Evolutionary conservation across 2,113 vertebrate genomes (phyloP).

Genomic region (Poecilia latipinna): DNA sequence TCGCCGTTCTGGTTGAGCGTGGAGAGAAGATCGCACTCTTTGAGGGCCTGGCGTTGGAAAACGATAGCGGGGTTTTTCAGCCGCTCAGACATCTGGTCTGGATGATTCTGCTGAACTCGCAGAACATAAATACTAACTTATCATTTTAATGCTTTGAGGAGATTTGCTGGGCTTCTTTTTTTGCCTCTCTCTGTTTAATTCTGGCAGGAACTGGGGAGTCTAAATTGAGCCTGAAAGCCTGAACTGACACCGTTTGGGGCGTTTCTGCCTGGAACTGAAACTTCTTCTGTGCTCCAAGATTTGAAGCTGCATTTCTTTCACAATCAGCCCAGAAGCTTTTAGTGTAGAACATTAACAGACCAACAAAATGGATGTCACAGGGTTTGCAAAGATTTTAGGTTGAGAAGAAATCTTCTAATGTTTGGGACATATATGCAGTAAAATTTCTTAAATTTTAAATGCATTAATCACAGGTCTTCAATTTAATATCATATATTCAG

Average conservation of each 20-base stretch:
- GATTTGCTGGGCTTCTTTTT: neutral
- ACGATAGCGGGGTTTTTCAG: constrained; percentile 43
- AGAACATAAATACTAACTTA: constrained; percentile 32
- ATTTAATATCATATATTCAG: no score
- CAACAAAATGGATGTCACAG: neutral
- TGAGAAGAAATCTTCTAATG: no score
- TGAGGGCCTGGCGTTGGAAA: constrained; percentile 12
- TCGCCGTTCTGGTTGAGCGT: neutral
- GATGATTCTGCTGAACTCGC: constrained; percentile 49
- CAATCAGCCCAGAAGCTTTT: neutral
- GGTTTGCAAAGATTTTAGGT: no score
- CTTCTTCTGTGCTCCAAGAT: neutral
- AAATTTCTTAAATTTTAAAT: no score
- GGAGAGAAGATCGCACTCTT: constrained; percentile 6
- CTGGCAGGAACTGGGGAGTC: neutral
- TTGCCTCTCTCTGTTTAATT: neutral
- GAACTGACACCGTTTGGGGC: neutral
- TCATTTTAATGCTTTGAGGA: constrained; percentile 30
- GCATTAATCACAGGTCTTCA: no score
- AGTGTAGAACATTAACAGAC: neutral
- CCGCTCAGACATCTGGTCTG: constrained; percentile 50
- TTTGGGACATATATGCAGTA: no score
- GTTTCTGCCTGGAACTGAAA: constrained; percentile 2
- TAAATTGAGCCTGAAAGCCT: neutral
- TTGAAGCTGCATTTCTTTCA: neutral